phyloP scores from a whole-genome alignment of 2,113 vertebrate species.

The Isurus oxyrinchus region DNA sequence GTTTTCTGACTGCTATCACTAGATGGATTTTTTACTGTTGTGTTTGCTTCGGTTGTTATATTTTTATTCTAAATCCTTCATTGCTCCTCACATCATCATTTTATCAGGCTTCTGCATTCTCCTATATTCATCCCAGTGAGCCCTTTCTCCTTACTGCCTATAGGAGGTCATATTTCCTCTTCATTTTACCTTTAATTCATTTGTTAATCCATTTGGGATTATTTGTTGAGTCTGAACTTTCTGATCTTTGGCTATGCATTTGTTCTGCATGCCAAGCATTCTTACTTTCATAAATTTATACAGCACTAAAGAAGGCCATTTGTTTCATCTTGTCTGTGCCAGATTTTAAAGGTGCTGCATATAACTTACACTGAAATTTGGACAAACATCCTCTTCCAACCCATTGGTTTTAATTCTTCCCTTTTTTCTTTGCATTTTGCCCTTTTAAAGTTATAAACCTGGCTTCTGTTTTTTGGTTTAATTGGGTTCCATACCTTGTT shows the following conservation, averaged over 20 bases:
- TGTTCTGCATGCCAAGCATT: not conserved
- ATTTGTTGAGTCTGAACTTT: not conserved
- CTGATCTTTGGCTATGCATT: not conserved
- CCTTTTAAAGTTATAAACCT: not conserved
- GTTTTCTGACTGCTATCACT: not conserved
- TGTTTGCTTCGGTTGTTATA: not conserved
- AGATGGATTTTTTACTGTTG: not conserved
- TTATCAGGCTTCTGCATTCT: not conserved
- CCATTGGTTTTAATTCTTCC: not conserved
- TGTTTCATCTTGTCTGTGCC: not conserved
- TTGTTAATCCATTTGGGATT: not conserved
- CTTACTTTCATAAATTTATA: not conserved
- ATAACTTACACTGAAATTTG: not conserved
- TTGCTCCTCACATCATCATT: not conserved
- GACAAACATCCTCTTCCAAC: not conserved
- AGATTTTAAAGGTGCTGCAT: not conserved
- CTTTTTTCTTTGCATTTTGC: not conserved
- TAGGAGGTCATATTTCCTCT: not conserved
- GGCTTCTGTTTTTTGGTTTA: not conserved
- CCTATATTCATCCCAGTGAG: not conserved
- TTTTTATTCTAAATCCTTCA: not conserved
- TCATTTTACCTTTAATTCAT: not conserved
- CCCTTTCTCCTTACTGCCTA: not conserved
- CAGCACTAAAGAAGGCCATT: not conserved
- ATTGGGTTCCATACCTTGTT: not conserved